These are phyloP conservation scores for Muscicapa striata DNA, from an alignment of 2,797 vertebrate species.

Conservation along the genomic window DNA sequence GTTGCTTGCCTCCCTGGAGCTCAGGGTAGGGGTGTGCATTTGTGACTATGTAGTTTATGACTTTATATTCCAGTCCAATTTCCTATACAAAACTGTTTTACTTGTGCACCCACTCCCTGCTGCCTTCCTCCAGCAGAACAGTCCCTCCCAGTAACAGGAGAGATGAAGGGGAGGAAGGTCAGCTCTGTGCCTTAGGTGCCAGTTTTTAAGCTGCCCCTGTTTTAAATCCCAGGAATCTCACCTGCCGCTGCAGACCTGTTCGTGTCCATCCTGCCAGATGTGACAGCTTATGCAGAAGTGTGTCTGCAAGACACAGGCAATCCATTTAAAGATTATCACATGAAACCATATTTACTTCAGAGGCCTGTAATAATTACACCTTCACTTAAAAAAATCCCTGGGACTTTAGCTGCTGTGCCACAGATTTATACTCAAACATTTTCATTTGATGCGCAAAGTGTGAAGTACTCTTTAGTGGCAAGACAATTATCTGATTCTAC, in stretches of 20 bases:
- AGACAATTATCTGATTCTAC: constrained; percentile 89
- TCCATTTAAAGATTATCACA: constrained; percentile 74
- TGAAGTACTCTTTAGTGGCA: constrained; percentile 89
- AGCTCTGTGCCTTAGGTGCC: not conserved
- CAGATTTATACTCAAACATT: constrained; percentile 83
- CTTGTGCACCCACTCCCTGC: not conserved
- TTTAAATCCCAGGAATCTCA: constrained; percentile 13
- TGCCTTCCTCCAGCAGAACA: not conserved
- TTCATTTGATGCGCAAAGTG: constrained; percentile 81
- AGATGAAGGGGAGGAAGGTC: not conserved
- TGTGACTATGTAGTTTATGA: not conserved
- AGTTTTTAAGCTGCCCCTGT: not conserved
- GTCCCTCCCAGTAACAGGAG: not conserved
- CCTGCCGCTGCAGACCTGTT: not conserved
- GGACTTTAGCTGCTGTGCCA: constrained; percentile 77
- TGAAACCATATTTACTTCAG: constrained; percentile 78
- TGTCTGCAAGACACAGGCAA: constrained; percentile 50
- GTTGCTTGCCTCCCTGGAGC: not conserved
- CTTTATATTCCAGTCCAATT: not conserved
- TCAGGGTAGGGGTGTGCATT: not conserved
- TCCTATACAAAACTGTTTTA: constrained; percentile 8
- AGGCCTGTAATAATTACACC: constrained; percentile 79
- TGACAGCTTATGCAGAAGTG: constrained; percentile 48
- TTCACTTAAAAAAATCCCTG: constrained; percentile 78
- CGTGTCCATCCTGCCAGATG: constrained; percentile 31